A percentile compares a stretch with the other conserved stretches of the same genome.
phyloP scores from a whole-genome alignment of 1,140 invertebrate genomes.

The Homarus americanus region DNA sequence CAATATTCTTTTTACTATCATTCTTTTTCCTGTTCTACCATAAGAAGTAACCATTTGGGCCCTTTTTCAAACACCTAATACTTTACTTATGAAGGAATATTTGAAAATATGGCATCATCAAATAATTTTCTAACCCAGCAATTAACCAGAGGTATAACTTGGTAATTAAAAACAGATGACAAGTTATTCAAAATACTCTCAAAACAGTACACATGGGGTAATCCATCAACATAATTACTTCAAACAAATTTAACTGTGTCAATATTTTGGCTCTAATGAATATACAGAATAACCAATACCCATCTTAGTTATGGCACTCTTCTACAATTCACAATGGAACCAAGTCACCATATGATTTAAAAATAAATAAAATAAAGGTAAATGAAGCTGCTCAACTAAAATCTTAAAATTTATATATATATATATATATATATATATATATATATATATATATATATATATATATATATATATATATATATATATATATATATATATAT shows the following conservation, averaged over 20 bases:
- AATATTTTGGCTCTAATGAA: neutral
- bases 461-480: constrained; percentile 27
- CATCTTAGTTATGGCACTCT: neutral
- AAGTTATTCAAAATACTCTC: neutral
- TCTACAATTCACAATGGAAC: neutral
- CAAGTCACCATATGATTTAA: neutral
- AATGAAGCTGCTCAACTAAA: too few relatives aligned
- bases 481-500: constrained; percentile 34
- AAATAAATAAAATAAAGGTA: too few relatives aligned
- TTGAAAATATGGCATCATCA: neutral
- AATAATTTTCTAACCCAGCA: neutral
- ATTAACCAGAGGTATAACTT: neutral
- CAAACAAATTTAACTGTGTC: neutral
- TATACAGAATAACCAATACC: neutral
- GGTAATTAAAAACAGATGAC: neutral
- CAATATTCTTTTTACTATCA: neutral
- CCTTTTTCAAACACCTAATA: neutral
- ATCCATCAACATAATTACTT: neutral
- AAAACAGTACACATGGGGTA: neutral
- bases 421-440: neutral
- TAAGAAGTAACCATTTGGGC: neutral
- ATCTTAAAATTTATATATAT: neutral
- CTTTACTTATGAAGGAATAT: neutral
- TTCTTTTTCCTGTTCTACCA: neutral
- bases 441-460: constrained; percentile 31